Evolutionary conservation across 1,140 invertebrate genomes (phyloP), one percentile per base, ranked within the genome.

Genomic region (Atta colombica): DNA sequence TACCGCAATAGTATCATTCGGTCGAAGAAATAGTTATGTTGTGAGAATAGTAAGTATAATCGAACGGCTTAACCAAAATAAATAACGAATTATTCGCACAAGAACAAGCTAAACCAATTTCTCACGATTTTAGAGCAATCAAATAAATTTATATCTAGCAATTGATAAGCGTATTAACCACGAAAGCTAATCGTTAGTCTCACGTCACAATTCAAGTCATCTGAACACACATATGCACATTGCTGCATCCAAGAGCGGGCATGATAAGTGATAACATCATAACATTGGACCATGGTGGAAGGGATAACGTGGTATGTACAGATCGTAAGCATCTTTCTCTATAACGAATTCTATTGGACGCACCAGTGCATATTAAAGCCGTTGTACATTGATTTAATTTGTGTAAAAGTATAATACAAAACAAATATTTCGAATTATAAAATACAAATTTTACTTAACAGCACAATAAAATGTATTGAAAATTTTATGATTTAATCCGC

Each of bases 1-100:
- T 93, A 90, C 12, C 39, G n/a, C 51, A 69, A 28, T 81, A 82
- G 65, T 78, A 74, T 86, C 65, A 86, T 90, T 75, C 80, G 45
- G n/a, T 60, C 10, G 14, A 55, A 71, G 39, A 53, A 31, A 68
- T n/a, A 39, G 28, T 28, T 31, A 58, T 21, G 31, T n/a, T 21
- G 35, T 8, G 35, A 21, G 14, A 31, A 51, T 21, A 53, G 0
- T 25, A 4, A 2, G 0, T 28, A 28, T 31, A 69, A 60, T 39
- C n/a, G 31, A 16, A 55, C 21, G n/a, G 16, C 2, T 65, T 51
- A 65, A 87, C 16, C 28, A 31, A 74, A n/a, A 35, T 45, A n/a
- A 18, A 16, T 1, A 65, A 16, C 18, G 7, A 12, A n/a, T 80
- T 55, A 14, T 25, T 16, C 18, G 55, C 25, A 74, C 16, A 72